These are phyloP conservation scores for Arbacia lixula DNA, from an alignment of 53 echinoderm and acorn worm genomes.

Conservation along the genomic window DNA sequence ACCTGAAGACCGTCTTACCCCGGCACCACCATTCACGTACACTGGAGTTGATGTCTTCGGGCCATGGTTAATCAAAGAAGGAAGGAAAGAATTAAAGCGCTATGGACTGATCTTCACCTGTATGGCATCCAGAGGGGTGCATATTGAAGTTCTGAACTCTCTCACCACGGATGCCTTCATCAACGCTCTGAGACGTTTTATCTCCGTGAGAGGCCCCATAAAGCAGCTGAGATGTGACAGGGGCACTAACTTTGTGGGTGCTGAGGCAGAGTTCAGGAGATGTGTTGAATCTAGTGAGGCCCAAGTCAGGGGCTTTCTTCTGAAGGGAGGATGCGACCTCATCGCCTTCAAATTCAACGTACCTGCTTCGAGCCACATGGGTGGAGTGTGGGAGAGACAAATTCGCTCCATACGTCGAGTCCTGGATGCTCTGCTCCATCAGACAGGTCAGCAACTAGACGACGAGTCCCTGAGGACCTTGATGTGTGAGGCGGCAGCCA, in stretches of 20 bases:
- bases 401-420: constrained; percentile 52
- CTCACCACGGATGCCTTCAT: constrained; percentile 51
- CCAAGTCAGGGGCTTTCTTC: constrained; percentile 23
- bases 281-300: constrained; percentile 24
- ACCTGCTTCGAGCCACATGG: constrained; percentile 49
- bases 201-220: constrained; percentile 67
- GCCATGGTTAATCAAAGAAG: constrained; percentile 65
- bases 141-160: constrained; percentile 61
- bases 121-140: constrained; percentile 74
- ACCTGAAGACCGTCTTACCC: constrained; percentile 57
- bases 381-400: constrained; percentile 54
- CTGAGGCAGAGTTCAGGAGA: constrained; percentile 48
- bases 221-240: constrained; percentile 60
- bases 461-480: constrained; percentile 54
- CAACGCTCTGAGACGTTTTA: constrained; percentile 60
- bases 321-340: constrained; percentile 21
- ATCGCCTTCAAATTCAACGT: constrained; percentile 46
- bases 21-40: constrained; percentile 69
- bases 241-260: constrained; percentile 80
- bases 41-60: constrained; percentile 73
- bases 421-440: constrained; percentile 27
- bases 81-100: constrained; percentile 67
- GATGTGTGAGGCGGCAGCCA: constrained; percentile 46
- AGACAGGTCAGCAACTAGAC: constrained; percentile 46
- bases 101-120: constrained; percentile 78